Evolutionary conservation across 2,113 vertebrate species (phyloP), one percentile per base, ranked within the genome.

Genomic region (Procapra przewalskii): DNA sequence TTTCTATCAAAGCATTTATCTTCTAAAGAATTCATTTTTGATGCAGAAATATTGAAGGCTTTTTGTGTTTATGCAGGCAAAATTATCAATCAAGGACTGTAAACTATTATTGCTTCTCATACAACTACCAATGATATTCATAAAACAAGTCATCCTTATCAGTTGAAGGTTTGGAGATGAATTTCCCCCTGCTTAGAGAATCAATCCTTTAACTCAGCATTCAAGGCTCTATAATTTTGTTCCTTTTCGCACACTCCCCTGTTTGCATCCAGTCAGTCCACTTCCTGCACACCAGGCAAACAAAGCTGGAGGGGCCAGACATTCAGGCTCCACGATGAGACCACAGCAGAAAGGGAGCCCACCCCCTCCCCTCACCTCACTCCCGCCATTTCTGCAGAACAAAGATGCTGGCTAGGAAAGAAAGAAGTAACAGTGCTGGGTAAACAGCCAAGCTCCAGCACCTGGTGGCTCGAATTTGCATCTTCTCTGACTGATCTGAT

Each of bases 381-480:
- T 7, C 1, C 29, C 2, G 33, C 31, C 1, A 6, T 6, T 48
- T 33, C 90, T 13, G n/a, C 52, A 96, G 64, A 95, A 19, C 91
- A 50, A 79, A 92, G 67, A 67, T 52, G 43, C 23, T 48, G 59
- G 75, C 50, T 71, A 48, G 71, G 75, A 85, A 95, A 52, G 64
- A 90, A 94, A 80, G 29, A 52, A 67, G 4, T 50, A 33, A 55
- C 6, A 27, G 86, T 7, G 2, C 40, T 85, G n/a, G 33, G 40
- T 84, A 40, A 88, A 60, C 50, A n/a, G 92, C 62, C 62, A 87
- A 94, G 29, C 67, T 50, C 36, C 36, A 80, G 60, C 67, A 91
- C 89, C 94, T 96, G 94, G 60, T 40, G 25, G 59, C 90, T 91
- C 6, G 2, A 93, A 97, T 97, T 97, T 97, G 83, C 96, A 85